Evolutionary conservation across 1,140 invertebrate genomes (phyloP).

Genomic region (Brachionus sp.): DNA sequence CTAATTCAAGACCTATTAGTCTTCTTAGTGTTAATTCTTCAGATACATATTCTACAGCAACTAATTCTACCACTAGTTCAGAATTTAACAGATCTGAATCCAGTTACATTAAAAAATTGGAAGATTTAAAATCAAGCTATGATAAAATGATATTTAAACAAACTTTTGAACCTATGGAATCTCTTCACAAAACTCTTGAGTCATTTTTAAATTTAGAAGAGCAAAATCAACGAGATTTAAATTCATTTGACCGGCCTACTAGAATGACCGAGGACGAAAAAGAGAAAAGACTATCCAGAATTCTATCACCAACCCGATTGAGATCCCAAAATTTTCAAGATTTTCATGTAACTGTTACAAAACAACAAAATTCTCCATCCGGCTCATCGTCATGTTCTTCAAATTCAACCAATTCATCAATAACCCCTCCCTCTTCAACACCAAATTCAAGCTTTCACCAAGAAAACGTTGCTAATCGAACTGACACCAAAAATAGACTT

Average conservation of each 20-base stretch:
- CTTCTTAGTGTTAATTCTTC: slow-evolving; percentile 35
- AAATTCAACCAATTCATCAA: background rate
- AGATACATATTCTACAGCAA: background rate
- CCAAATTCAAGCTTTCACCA: background rate
- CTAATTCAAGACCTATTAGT: slow-evolving; percentile 34
- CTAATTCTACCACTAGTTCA: slow-evolving; percentile 8
- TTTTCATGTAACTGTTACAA: background rate
- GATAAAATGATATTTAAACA: slow-evolving; percentile 42
- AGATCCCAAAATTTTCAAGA: background rate
- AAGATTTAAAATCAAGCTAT: slow-evolving; percentile 30
- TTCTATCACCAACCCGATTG: slow-evolving; percentile 37
- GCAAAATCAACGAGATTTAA: background rate
- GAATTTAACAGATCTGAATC: background rate
- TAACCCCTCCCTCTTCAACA: background rate
- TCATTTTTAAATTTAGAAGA: slow-evolving; percentile 14
- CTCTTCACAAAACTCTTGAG: slow-evolving; percentile 29
- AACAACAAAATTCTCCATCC: background rate
- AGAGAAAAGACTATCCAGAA: slow-evolving; percentile 33
- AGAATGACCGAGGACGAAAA: background rate
- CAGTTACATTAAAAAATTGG: slow-evolving; percentile 32
- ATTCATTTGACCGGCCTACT: background rate
- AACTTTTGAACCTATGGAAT: slow-evolving; percentile 24
- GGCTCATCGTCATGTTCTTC: slow-evolving; percentile 15
- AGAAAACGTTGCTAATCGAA: background rate
- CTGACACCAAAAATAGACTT: background rate